Base-by-base conservation (phyloP, 2,797 vertebrate genomes). In the Sarcoramphus papa region DNA sequence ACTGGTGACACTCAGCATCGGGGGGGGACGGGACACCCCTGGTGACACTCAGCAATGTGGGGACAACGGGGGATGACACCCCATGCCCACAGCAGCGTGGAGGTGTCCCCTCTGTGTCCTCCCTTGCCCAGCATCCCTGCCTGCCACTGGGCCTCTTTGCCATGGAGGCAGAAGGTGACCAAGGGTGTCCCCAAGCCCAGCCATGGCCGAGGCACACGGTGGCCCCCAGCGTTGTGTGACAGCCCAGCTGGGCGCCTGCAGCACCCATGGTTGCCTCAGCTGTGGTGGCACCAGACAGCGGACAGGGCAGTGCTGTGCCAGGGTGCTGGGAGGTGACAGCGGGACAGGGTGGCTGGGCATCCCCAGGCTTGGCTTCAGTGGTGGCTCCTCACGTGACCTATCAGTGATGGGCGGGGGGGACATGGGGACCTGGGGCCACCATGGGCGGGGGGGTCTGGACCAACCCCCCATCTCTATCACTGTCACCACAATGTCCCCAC, bases 41-140 rank as follows among this genome's bases (percentile, higher is more conserved):
- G 45, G 67, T 22, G 50, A 68, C 83, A 27, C 30, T 35, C 37
- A 18, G 62, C 37, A 37, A 37, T 9, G 37, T 14, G 4, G 4
- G 28, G 41, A 45, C 51, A 41, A 3, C 1, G 4, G 33, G 35
- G 40, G 27, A 9, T 7, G 50, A 7, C 4, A 23, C 16, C 16
- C 75, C n/a, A 3, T 30, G n/a, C 21, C 47, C 37, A 6, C 0
- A 0, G 48, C 2, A 4, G 31, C 2, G 13, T 30, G 13, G 22
- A 37, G 13, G 8, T 22, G 78, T 72, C 87, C 35, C 80, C 35
- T 50, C 56, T 5, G 13, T 47, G 40, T 25, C 28, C 43, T 50
- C 64, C 37, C 25, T 28, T 12, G 3, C n/a, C 86, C 30, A 10
- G 28, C 2, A 14, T 47, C 56, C 57, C 57, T 50, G 50, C 22